These are phyloP conservation scores for Eustalomyia histrio DNA, from an alignment of 2,888 invertebrate species.

Conservation along the genomic window DNA sequence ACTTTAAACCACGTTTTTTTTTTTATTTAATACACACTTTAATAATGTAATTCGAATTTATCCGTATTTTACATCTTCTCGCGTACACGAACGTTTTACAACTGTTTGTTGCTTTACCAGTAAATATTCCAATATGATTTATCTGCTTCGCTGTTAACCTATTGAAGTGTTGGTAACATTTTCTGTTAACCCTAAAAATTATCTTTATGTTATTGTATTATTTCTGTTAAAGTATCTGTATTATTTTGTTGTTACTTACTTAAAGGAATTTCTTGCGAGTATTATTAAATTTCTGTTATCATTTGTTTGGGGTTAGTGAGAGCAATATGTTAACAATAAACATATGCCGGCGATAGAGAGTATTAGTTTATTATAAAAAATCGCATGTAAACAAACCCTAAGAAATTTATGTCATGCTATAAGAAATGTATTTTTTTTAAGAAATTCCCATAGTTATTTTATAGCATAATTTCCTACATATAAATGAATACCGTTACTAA, in stretches of 20 bases:
- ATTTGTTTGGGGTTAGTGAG: not conserved
- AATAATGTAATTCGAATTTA: conserved; percentile 35
- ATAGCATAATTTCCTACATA: no score
- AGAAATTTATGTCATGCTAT: conserved; percentile 49
- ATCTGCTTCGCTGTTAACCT: not conserved
- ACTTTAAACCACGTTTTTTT: conserved; percentile 14
- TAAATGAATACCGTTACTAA: no score
- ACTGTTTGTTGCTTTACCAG: conserved; percentile 70
- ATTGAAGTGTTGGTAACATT: no score
- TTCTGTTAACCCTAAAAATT: no score
- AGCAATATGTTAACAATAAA: conserved; percentile 5
- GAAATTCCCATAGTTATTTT: not conserved
- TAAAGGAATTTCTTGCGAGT: conserved; percentile 1
- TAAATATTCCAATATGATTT: conserved; percentile 62
- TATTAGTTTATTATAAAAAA: not conserved
- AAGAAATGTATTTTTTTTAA: not conserved
- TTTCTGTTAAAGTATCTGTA: not conserved
- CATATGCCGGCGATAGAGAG: conserved; percentile 48
- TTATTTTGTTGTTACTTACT: not conserved
- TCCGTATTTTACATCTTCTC: conserved; percentile 69
- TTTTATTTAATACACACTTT: not conserved
- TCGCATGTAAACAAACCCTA: conserved; percentile 5
- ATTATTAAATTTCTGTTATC: not conserved
- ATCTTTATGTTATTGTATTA: no score
- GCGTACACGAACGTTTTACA: conserved; percentile 72